These are phyloP conservation scores for Zaprionus bogoriensis DNA, from an alignment of 2,888 invertebrate species.

Conservation along the genomic window DNA sequence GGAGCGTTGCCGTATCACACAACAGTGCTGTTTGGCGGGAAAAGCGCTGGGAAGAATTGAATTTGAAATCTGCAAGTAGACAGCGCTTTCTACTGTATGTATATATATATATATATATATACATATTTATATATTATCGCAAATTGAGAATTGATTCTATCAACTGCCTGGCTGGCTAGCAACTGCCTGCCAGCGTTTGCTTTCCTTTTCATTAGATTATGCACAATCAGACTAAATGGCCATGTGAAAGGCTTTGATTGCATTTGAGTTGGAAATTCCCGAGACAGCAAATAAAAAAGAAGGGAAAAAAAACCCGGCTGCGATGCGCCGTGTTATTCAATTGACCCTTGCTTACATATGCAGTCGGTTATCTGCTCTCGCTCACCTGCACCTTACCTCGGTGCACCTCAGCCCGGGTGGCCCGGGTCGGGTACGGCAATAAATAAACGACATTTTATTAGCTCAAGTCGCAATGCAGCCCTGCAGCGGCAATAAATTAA, in stretches of 20 bases:
- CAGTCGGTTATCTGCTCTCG: neutral
- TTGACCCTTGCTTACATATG: conserved; percentile 21
- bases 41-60: too few relatives aligned
- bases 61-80: neutral
- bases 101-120: neutral
- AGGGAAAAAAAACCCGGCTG: neutral
- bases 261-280: neutral
- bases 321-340: conserved; percentile 31
- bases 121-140: neutral
- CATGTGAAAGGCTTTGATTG: conserved; percentile 5
- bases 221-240: conserved; percentile 7
- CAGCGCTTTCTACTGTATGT: neutral
- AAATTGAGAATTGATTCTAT: neutral
- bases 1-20: too few relatives aligned
- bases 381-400: neutral
- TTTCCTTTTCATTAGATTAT: neutral
- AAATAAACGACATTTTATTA: conserved; percentile 27
- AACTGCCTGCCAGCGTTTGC: neutral
- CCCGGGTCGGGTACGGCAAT: too few relatives aligned
- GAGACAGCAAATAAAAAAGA: neutral
- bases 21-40: conserved; percentile 8
- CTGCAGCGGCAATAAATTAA: conserved; percentile 22
- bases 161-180: neutral
- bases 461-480: conserved; percentile 24
- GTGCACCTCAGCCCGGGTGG: too few relatives aligned